phyloP scores from a whole-genome alignment of 1,140 invertebrate genomes.

The Piezodorus guildinii region DNA sequence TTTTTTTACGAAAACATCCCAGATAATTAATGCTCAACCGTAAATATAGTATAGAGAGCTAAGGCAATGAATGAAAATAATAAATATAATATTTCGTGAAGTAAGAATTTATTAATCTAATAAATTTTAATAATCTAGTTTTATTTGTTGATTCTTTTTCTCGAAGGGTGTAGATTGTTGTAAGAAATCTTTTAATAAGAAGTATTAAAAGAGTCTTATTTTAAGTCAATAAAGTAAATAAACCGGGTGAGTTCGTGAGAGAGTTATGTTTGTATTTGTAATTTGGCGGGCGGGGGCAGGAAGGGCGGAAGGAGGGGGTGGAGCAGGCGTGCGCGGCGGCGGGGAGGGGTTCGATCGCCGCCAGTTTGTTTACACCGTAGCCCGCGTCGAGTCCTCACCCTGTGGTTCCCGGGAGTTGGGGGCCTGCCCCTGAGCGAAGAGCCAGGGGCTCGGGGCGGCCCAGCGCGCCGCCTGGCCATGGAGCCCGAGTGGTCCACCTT shows the following conservation, averaged over 20 bases:
- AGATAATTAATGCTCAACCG: no score
- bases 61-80: no score
- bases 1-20: no score
- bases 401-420: slow-evolving; percentile 31
- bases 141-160: no score
- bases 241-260: neutral
- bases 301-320: neutral
- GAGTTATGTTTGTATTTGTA: slow-evolving; percentile 12
- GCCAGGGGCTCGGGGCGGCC: slow-evolving; percentile 18
- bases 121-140: no score
- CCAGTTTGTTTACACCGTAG: slow-evolving; percentile 22
- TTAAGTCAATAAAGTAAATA: no score
- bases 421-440: slow-evolving; percentile 30
- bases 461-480: slow-evolving; percentile 25
- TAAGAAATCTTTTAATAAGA: no score
- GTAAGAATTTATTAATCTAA: no score
- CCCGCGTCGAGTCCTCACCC: slow-evolving; percentile 19
- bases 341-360: slow-evolving; percentile 18
- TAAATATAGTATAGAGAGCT: no score
- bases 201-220: no score
- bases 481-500: slow-evolving; percentile 23
- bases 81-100: no score
- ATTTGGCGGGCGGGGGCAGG: neutral
- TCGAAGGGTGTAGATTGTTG: no score
- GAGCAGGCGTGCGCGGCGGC: neutral